Percentiles rank a stretch among this genome's conserved stretches.
Evolutionary conservation across 64 coral and sea anemone species (phyloP).

Genomic region (Platygyra sinensis): DNA sequence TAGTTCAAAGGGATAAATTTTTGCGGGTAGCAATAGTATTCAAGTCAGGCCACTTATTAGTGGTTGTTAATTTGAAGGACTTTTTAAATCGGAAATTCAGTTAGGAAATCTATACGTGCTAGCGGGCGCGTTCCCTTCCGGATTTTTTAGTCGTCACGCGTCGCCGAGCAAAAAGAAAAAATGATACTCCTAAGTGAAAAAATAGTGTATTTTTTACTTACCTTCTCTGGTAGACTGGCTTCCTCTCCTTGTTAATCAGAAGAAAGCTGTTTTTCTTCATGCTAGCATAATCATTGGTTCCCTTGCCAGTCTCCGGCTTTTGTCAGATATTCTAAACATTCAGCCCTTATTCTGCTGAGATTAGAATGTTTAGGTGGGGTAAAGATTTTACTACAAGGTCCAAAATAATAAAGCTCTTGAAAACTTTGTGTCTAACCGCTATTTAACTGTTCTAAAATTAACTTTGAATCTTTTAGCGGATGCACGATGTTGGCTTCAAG

Average conservation of each 20-base stretch:
- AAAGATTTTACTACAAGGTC: not conserved
- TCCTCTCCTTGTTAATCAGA: not conserved
- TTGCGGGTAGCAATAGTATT: too few relatives aligned
- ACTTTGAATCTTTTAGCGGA: not conserved
- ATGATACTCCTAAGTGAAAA: too few relatives aligned
- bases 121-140: too few relatives aligned
- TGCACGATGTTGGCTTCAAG: slow-evolving; percentile 10
- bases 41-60: too few relatives aligned
- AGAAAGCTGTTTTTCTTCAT: not conserved
- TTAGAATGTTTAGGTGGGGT: not conserved
- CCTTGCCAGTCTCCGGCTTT: not conserved
- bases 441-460: slow-evolving; percentile 24
- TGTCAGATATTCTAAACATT: not conserved
- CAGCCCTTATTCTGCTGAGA: not conserved
- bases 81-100: too few relatives aligned
- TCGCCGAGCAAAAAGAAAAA: too few relatives aligned
- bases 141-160: too few relatives aligned
- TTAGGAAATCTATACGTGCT: too few relatives aligned
- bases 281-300: not conserved
- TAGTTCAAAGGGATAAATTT: too few relatives aligned
- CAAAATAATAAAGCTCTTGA: slow-evolving; percentile 43
- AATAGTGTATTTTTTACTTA: too few relatives aligned
- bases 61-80: too few relatives aligned
- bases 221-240: too few relatives aligned
- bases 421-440: not conserved